A percentile compares a stretch with the other conserved stretches of the same genome.
These are phyloP conservation scores for Agriotes lineatus DNA, from an alignment of 2,888 invertebrate species.

Conservation along the genomic window DNA sequence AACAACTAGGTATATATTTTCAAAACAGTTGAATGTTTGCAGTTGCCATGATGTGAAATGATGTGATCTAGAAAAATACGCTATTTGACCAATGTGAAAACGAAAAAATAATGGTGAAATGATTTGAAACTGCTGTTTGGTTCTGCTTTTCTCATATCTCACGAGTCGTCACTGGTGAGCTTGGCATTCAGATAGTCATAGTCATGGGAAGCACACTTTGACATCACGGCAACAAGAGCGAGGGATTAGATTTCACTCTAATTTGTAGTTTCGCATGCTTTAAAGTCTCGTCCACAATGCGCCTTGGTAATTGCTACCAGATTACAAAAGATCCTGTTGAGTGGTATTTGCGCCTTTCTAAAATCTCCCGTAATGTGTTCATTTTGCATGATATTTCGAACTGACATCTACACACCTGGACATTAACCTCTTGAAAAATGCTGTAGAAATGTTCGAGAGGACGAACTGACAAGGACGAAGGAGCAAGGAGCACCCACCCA, in stretches of 20 bases:
- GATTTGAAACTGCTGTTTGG: too few relatives aligned
- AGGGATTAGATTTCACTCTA: constrained; percentile 14
- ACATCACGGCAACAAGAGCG: too few relatives aligned
- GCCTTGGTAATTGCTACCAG: constrained; percentile 8
- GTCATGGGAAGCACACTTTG: too few relatives aligned
- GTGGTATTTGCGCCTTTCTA: constrained; percentile 19
- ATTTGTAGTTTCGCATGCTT: constrained; percentile 22
- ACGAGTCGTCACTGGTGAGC: too few relatives aligned
- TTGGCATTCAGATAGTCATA: too few relatives aligned
- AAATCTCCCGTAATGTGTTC: not conserved
- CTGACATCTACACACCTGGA: constrained; percentile 11
- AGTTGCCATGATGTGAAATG: too few relatives aligned
- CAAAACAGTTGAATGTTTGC: too few relatives aligned
- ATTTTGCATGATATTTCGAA: constrained; percentile 3
- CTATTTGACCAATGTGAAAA: too few relatives aligned
- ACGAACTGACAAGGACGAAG: constrained; percentile 10
- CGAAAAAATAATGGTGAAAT: too few relatives aligned
- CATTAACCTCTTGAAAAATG: not conserved
- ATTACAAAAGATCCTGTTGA: constrained; percentile 2
- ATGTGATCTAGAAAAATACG: too few relatives aligned
- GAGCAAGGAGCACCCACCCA: constrained; percentile 6
- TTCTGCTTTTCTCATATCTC: too few relatives aligned
- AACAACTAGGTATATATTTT: too few relatives aligned
- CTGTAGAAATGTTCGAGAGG: constrained; percentile 2
- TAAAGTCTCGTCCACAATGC: constrained; percentile 13